phyloP scores from a whole-genome alignment of 2,797 vertebrate species.

The Bradypus variegatus region DNA sequence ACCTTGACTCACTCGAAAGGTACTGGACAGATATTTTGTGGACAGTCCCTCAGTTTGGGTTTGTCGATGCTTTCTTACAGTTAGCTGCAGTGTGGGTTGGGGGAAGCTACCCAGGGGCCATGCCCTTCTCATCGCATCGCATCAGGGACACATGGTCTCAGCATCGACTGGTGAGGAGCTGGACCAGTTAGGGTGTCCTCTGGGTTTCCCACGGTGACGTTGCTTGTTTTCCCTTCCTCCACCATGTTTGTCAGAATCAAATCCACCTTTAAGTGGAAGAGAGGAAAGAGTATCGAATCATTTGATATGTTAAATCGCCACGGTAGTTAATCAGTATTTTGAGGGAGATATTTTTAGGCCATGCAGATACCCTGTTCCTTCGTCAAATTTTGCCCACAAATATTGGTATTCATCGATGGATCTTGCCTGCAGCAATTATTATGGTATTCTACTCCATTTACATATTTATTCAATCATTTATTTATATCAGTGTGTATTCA shows the following conservation, averaged over 20 bases:
- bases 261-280: neutral
- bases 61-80: neutral
- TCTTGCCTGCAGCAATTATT: neutral
- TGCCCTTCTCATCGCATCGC: neutral
- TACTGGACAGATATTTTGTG: neutral
- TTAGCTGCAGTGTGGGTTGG: neutral
- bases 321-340: slow-evolving; percentile 3
- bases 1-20: neutral
- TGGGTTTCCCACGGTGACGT: neutral
- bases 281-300: neutral
- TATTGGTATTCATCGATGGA: neutral
- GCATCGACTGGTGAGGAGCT: neutral
- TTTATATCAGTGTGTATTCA: neutral
- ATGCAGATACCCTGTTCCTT: slow-evolving; percentile 7
- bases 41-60: neutral
- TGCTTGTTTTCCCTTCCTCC: neutral
- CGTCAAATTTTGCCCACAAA: neutral
- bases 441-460: neutral
- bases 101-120: neutral
- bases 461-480: neutral
- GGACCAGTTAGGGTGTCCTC: neutral
- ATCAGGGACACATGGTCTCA: neutral
- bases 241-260: neutral
- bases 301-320: slow-evolving; percentile 28
- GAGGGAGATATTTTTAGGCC: neutral